phyloP scores from a whole-genome alignment of 2,113 vertebrate genomes.

The Strigops habroptila region DNA sequence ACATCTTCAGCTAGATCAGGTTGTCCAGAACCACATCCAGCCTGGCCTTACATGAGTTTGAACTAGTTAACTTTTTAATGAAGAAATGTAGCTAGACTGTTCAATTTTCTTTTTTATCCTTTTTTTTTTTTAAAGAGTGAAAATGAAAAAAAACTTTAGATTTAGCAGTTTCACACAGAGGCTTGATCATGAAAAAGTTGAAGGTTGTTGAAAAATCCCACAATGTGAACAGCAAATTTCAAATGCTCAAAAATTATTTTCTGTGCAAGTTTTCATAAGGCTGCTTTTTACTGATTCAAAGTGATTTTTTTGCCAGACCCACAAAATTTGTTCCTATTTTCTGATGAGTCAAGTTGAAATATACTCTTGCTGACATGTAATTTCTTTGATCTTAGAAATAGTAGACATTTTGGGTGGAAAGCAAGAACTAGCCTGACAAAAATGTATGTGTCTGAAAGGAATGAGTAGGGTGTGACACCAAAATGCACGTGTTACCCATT shows the following conservation, averaged over 20 bases:
- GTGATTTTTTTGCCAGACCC: background rate
- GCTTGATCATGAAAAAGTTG: background rate
- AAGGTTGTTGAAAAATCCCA: background rate
- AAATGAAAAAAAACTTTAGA: background rate
- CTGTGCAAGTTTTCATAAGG: background rate
- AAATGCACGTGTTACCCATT: background rate
- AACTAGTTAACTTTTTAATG: background rate
- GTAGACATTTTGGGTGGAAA: background rate
- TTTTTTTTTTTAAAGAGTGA: background rate
- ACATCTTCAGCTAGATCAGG: background rate
- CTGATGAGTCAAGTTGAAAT: background rate
- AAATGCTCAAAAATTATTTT: background rate
- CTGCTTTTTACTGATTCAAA: background rate
- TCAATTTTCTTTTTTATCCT: background rate
- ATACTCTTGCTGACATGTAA: background rate
- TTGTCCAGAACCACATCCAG: background rate
- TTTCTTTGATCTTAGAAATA: background rate
- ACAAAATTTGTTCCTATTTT: background rate
- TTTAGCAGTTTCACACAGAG: background rate
- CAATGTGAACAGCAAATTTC: background rate
- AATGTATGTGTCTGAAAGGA: background rate
- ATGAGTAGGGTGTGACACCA: background rate
- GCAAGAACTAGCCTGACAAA: background rate
- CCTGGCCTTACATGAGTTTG: background rate
- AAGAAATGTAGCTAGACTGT: background rate